phyloP scores from a whole-genome alignment of 2,888 invertebrate species.

The Perithous albicinctus region DNA sequence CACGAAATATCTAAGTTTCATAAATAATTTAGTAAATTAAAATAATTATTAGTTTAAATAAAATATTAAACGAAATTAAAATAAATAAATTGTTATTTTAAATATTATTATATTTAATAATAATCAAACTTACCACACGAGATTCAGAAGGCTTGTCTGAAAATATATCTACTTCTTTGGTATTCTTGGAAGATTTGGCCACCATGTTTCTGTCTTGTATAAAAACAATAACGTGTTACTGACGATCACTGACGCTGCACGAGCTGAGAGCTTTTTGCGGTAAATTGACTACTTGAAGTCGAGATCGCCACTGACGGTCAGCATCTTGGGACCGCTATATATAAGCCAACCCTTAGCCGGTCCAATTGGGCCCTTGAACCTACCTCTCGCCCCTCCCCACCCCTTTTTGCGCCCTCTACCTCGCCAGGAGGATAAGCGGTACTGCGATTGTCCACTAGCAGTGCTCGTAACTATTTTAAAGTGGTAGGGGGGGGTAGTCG shows the following conservation, averaged over 20 bases:
- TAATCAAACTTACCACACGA: too few species aligned
- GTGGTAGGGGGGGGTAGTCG: background rate
- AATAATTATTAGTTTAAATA: too few species aligned
- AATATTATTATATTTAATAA: too few species aligned
- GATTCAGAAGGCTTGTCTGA: too few species aligned
- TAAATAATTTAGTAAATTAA: too few species aligned
- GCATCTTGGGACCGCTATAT: conserved; percentile 22
- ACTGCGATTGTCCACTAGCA: background rate
- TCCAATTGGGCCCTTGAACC: conserved; percentile 5
- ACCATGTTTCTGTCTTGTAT: background rate
- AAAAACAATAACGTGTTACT: background rate
- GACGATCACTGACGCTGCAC: background rate
- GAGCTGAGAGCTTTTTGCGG: background rate
- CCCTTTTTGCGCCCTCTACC: background rate
- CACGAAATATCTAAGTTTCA: too few species aligned
- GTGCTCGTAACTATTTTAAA: background rate
- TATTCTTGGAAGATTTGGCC: background rate
- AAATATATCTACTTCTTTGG: background rate
- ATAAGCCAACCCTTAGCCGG: conserved; percentile 27
- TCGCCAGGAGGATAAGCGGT: background rate
- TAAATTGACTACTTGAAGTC: background rate
- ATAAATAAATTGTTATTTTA: too few species aligned
- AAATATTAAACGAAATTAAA: too few species aligned
- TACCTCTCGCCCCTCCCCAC: background rate
- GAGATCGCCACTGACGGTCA: conserved; percentile 17